A percentile compares a stretch with the other conserved stretches of the same genome.
phyloP scores from a whole-genome alignment of 2,797 vertebrate species.

The Neosilurus hyrtlii region DNA sequence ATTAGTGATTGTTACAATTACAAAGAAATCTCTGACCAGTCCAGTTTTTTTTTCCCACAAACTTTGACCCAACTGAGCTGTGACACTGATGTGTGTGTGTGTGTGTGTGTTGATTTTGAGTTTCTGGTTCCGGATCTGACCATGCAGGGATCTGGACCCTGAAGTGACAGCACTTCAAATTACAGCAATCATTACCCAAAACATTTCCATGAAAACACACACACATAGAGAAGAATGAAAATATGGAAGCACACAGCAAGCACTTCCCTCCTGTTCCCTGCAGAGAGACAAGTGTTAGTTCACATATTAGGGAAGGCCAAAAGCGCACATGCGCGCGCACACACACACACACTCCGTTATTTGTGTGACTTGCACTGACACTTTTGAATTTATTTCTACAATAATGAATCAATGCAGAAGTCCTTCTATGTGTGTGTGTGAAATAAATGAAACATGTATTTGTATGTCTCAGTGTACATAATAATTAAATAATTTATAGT shows the following conservation, averaged over 20 bases:
- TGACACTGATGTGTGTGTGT: slow-evolving; percentile 26
- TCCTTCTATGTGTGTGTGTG: neutral
- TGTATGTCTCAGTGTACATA: neutral
- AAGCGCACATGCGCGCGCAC: slow-evolving; percentile 4
- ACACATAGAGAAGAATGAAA: slow-evolving; percentile 7
- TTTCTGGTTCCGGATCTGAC: slow-evolving; percentile 35
- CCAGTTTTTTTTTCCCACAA: neutral
- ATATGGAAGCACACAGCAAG: slow-evolving; percentile 1
- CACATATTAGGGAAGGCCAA: slow-evolving; percentile 37
- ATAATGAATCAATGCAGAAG: neutral
- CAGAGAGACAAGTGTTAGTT: slow-evolving; percentile 52
- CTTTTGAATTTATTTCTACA: neutral
- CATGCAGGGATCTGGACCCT: slow-evolving; percentile 42
- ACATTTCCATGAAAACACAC: neutral
- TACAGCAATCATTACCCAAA: slow-evolving; percentile 10
- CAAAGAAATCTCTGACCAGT: slow-evolving; percentile 1
- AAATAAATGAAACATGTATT: neutral
- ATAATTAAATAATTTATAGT: too few relatives aligned
- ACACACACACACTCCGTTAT: neutral
- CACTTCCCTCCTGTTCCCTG: slow-evolving; percentile 56
- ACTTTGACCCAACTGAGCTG: neutral
- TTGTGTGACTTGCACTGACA: neutral
- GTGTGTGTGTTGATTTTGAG: neutral
- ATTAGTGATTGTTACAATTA: neutral
- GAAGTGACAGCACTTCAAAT: slow-evolving; percentile 46